These are phyloP conservation scores for Caligus rogercresseyi DNA, from an alignment of 1,140 invertebrate species.

Conservation along the genomic window DNA sequence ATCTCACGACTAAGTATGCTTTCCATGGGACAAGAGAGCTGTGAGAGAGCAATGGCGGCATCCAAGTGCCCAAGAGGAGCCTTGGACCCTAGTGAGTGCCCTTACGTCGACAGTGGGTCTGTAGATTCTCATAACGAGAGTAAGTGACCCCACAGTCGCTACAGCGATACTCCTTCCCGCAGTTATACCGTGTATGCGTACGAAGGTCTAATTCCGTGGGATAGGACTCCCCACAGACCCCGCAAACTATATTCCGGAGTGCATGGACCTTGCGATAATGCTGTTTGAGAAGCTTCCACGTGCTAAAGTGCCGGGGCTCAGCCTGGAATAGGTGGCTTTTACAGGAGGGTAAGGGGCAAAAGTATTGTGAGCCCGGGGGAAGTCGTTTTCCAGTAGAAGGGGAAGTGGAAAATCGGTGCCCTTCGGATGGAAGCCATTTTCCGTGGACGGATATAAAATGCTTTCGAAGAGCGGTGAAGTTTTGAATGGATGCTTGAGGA, in stretches of 20 bases:
- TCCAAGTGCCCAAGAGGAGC: background rate
- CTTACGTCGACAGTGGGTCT: slow-evolving; percentile 10
- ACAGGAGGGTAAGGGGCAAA: background rate
- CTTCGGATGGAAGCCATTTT: background rate
- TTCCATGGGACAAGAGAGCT: background rate
- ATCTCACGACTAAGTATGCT: too few relatives aligned
- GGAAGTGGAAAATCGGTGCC: background rate
- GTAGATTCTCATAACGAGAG: background rate
- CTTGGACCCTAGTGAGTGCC: background rate
- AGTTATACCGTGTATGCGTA: background rate
- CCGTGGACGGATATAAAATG: background rate
- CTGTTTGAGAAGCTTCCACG: slow-evolving; percentile 9
- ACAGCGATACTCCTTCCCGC: background rate
- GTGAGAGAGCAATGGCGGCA: background rate
- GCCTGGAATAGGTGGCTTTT: background rate
- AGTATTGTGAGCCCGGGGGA: background rate
- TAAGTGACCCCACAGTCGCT: background rate
- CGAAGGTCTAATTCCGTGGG: background rate
- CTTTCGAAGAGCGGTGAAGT: background rate
- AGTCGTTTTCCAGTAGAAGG: too few relatives aligned
- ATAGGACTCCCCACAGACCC: background rate
- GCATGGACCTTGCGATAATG: slow-evolving; percentile 12
- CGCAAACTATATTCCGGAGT: background rate
- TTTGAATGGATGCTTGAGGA: background rate
- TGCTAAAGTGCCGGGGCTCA: background rate